Base-by-base conservation (phyloP, 2,797 vertebrate species). In the Hapalemur alaotrensis region DNA sequence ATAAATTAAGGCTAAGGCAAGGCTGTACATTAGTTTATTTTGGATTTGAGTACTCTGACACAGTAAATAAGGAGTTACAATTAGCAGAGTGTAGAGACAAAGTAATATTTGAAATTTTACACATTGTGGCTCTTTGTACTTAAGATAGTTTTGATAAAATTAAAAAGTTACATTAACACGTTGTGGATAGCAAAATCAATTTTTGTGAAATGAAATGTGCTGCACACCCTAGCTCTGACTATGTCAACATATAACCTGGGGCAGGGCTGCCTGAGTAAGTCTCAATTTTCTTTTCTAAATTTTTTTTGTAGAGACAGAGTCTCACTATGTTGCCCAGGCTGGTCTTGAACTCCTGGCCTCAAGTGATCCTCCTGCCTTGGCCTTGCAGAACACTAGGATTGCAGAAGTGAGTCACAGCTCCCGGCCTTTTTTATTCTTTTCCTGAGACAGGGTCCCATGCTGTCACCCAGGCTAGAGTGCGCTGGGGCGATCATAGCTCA, bases 1-100 rank as follows among this genome's bases (percentile, higher is more conserved):
- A 89, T 6, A 93, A 89, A 95, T 46, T 92, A 83, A 96, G 92
- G 54, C 70, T 70, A 88, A 70, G 28, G 54, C 43, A 93, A 79
- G 38, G 2, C 15, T 84, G 4, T 32, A 46, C 30, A 78, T 79
- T 70, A 65, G 30, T 61, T 90, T 69, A 75, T n/a, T 79, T 86
- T 75, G 54, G 78, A 94, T 69, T 89, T 91, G 28, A 95, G 4
- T 80, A 92, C 76, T 76, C 59, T 78, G 22, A 81, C 28, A 87
- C 14, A 78, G 35, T 22, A 76, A 86, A 85, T 50, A 15, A 78
- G 20, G 61, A 65, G 25, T 28, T 59, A 48, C 83, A 93, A 88
- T 79, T 52, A 89, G 52, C 73, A 80, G 52, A 84, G 4, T 6
- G 32, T 54, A 59, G 61, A 88, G 63, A 63, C 69, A 94, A 84